These are phyloP conservation scores for Diogma glabrata DNA, from an alignment of 2,888 invertebrate genomes.

Conservation along the genomic window DNA sequence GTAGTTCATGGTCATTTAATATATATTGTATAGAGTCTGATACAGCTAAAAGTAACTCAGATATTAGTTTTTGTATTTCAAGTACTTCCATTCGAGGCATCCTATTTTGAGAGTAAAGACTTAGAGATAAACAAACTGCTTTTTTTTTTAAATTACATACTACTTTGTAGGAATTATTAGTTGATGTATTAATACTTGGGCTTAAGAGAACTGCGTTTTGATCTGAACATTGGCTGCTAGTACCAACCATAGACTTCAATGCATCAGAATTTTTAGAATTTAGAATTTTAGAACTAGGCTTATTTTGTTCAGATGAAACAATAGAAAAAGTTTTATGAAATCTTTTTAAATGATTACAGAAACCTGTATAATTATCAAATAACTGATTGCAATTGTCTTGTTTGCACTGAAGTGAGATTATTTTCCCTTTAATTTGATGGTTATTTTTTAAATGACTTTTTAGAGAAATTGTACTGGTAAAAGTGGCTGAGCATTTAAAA, in stretches of 20 bases:
- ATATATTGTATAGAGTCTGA: neutral
- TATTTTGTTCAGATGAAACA: neutral
- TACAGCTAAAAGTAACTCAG: conserved; percentile 11
- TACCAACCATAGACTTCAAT: neutral
- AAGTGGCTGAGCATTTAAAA: conserved; percentile 10
- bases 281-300: neutral
- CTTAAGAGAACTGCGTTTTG: neutral
- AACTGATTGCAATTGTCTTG: conserved; percentile 14
- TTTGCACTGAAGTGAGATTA: conserved; percentile 9
- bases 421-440: conserved; percentile 9
- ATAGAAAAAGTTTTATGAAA: conserved; percentile 8
- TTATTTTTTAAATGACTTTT: conserved; percentile 11
- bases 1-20: neutral
- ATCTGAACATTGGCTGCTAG: neutral
- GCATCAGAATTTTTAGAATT: neutral
- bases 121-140: conserved; percentile 10
- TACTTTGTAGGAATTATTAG: neutral
- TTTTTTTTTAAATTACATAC: conserved; percentile 8
- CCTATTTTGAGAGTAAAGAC: conserved; percentile 10
- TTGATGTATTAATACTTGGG: neutral
- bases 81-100: conserved; percentile 13
- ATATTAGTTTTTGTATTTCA: conserved; percentile 12
- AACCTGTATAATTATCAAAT: conserved; percentile 12
- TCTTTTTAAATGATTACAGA: conserved; percentile 11
- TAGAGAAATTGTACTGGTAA: neutral